These are phyloP conservation scores for Pleuronectes platessa DNA, from an alignment of 2,113 vertebrate species.

Conservation along the genomic window DNA sequence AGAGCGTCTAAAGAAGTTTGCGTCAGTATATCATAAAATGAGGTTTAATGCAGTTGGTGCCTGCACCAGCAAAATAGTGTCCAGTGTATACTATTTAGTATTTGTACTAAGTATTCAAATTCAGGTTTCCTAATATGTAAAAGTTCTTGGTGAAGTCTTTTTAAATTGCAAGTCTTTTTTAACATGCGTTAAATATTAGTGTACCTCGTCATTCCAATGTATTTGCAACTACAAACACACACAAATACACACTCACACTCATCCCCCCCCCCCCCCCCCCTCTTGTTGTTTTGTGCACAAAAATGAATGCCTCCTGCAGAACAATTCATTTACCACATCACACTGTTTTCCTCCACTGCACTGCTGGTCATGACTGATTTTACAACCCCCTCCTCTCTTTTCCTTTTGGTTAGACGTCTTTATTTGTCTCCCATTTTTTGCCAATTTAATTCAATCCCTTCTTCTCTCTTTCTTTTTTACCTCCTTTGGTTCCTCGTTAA, in stretches of 20 bases:
- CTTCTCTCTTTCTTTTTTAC: background rate
- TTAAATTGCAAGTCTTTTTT: too few species aligned
- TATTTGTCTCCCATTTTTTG: background rate
- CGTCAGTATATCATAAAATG: too few species aligned
- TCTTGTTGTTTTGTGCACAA: slow-evolving; percentile 37
- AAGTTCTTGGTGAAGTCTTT: too few species aligned
- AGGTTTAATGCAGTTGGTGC: background rate
- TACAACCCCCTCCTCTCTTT: background rate
- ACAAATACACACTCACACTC: too few species aligned
- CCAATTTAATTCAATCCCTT: slow-evolving; percentile 30
- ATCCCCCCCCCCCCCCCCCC: too few species aligned
- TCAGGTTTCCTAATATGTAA: too few species aligned
- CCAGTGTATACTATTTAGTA: too few species aligned
- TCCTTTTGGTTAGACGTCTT: slow-evolving; percentile 7
- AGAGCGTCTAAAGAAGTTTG: too few species aligned
- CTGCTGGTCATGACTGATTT: slow-evolving; percentile 28
- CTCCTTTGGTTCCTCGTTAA: background rate
- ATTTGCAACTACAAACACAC: too few species aligned
- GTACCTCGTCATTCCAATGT: too few species aligned
- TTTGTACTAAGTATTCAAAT: too few species aligned
- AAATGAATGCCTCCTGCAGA: slow-evolving; percentile 66
- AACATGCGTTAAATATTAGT: too few species aligned
- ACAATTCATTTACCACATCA: slow-evolving; percentile 56
- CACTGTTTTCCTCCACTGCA: slow-evolving; percentile 39
- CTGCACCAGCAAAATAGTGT: background rate